Base-by-base conservation (phyloP, 2,888 invertebrate species). In the Morpho deidamia region DNA sequence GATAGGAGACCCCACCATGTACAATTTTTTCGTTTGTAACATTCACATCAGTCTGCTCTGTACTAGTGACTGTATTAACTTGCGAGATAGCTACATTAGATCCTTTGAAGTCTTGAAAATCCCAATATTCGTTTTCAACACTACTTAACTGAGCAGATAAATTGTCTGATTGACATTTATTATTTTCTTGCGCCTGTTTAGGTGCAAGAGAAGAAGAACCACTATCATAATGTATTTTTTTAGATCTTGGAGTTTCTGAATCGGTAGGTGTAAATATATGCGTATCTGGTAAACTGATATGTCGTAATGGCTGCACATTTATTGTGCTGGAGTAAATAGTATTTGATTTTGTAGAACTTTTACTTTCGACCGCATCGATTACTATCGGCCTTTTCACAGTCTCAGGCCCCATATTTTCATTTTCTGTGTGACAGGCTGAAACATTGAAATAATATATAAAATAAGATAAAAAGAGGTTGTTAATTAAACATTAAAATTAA, bases 201-300 rank as follows among this genome's bases (percentile, higher is more conserved):
- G 82, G 76, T 39, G 82, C 59, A n/a, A 84, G 67, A 23, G 78
- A 71, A 9, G 76, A 60, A n/a, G 79, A 72, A 44, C 64, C 69
- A 48, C 61, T 74, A 58, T 83, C 78, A 59, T 90, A 89, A 65
- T 90, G 90, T 48, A 90, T 90, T 12, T 89, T 90, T 73, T 88
- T 90, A 34, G 90, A 90, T 59, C 88, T 78, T 34, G 90, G 90
- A 51, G 82, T 88, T 72, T 90, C 88, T 0, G 90, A 90, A 67
- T 90, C 87, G 33, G 87, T 87, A 5, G 90, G 90, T 52, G 90
- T 90, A 63, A 88, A 90, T 51, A 90, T 90, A 66, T 90, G 90
- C 23, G 90, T 90, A 57, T 90, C 90, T 8, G 90, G 90, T 56
- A 90, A 71, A 63, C 72, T 90, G 48, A 90, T 90, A 69, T 90